Evolutionary conservation across 2,888 invertebrate species (phyloP), one percentile per base, ranked within the genome.

Genomic region (Empis stercorea): DNA sequence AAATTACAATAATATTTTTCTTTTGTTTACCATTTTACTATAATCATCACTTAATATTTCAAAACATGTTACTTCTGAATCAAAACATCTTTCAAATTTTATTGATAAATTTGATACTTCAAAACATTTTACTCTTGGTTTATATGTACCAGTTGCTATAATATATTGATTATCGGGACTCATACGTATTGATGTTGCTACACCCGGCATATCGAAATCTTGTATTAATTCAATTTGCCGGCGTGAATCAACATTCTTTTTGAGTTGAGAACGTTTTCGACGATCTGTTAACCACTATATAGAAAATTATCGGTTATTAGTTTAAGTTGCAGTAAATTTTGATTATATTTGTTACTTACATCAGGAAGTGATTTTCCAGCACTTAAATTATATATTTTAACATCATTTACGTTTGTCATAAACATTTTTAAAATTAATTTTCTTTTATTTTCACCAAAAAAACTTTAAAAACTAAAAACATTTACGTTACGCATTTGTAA

Each of bases 181-280:
- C 53, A 91, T 77, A 59, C 80, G 76, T 20, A 99, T 76, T 45
- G 80, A 80, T 15, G 84, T 85, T 61, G 94, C 93, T 1, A 97
- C 78, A 43, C 84, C 91, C 23, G 99, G 97, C 99, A 99, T 99
- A 57, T 95, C 92, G 75, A 99, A 99, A 64, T 99, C 99, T 71
- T 99, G 99, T 55, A 99, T 89, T 38, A 99, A 79, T 70, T 97
- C 92, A 57, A 99, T 92, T 61, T 94, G 76, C 56, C 87, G 78
- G 55, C 93, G 76, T 43, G 96, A 75, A 64, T 94, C 95, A 36
- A 86, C 81, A 80, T 93, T 85, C 68, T 89, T 89, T 66, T 89
- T 88, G 45, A 87, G 73, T 51, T 93, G 71, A 9, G 81, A 78
- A 55, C 89, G 76, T 60, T 84, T 79, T 66, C 89, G 88, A 56